These are phyloP conservation scores for Antechinus stuartii DNA, from an alignment of 2,113 vertebrate genomes.

Conservation along the genomic window DNA sequence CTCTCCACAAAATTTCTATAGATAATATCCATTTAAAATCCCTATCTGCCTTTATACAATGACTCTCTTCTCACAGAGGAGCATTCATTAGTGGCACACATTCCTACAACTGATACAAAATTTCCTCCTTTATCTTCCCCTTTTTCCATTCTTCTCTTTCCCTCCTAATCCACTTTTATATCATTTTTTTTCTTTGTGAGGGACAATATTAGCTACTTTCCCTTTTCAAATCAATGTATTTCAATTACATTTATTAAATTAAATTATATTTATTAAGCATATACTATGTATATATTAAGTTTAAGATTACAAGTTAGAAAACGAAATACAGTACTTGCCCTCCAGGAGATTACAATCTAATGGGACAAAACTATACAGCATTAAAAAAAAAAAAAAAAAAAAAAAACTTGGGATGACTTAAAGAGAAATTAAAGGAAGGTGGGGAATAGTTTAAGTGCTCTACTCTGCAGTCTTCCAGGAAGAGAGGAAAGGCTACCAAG, in stretches of 20 bases:
- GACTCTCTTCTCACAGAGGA: background rate
- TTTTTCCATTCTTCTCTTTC: background rate
- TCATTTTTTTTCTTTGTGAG: background rate
- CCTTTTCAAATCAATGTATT: background rate
- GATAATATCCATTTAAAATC: background rate
- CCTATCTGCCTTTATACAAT: background rate
- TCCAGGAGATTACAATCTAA: no score
- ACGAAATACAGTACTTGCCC: no score
- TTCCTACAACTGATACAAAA: background rate
- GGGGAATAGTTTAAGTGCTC: background rate
- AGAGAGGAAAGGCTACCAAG: background rate
- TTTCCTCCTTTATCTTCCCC: background rate
- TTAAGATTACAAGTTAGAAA: no score
- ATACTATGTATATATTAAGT: no score
- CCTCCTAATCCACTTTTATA: background rate
- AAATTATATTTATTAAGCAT: no score
- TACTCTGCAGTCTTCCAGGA: background rate
- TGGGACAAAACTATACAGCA: no score
- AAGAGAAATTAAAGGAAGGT: background rate
- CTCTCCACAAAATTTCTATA: background rate
- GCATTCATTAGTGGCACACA: no score
- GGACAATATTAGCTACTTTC: background rate
- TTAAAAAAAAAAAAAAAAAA: no score
- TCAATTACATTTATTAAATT: no score
- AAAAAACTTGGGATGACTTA: background rate